phyloP scores from a whole-genome alignment of 2,797 vertebrate genomes.

The Crenichthys baileyi region DNA sequence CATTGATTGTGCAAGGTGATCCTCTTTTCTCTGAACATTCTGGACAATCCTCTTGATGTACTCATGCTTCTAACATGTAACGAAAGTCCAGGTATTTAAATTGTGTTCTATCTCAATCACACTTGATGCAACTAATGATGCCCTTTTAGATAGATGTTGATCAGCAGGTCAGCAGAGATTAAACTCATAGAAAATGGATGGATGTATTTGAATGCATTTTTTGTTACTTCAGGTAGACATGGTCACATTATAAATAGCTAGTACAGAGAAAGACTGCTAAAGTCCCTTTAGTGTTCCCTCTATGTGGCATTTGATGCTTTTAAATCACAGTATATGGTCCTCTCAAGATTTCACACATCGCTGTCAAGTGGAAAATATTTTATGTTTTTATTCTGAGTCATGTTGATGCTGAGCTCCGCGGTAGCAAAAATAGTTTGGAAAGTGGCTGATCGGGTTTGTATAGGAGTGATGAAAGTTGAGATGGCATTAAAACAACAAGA shows the following conservation, averaged over 20 bases:
- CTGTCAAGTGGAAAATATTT: conserved; percentile 30
- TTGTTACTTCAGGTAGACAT: neutral
- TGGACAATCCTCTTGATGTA: neutral
- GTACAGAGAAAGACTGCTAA: neutral
- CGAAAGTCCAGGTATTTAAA: neutral
- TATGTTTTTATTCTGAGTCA: conserved; percentile 47
- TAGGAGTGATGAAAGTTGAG: conserved; percentile 40
- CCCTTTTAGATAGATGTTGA: neutral
- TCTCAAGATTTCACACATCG: neutral
- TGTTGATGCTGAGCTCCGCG: conserved; percentile 4
- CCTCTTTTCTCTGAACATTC: neutral
- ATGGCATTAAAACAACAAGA: conserved; percentile 39
- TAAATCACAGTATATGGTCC: conserved; percentile 5
- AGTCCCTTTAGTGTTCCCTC: neutral
- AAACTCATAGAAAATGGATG: neutral
- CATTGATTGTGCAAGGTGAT: neutral
- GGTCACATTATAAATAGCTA: neutral
- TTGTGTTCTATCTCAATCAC: neutral
- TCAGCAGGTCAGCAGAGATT: neutral
- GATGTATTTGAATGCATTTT: neutral
- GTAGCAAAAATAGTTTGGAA: conserved; percentile 25
- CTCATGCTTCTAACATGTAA: neutral
- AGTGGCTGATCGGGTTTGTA: conserved; percentile 35
- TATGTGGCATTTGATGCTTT: conserved; percentile 6
- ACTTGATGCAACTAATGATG: neutral